phyloP scores from a whole-genome alignment of 2,888 invertebrate species.

The Seladonia tumulorum region DNA sequence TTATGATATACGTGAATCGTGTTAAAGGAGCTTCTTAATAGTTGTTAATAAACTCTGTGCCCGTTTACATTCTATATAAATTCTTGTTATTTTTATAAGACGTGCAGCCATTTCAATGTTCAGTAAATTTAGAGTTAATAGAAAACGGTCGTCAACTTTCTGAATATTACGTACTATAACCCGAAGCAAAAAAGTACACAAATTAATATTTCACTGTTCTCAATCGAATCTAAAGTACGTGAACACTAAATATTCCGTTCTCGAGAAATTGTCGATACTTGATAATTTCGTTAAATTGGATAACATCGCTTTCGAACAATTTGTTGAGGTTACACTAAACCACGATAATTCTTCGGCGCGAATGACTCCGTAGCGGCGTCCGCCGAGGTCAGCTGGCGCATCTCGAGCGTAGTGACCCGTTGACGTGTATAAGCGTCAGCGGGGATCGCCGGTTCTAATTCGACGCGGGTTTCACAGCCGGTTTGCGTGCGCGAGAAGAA shows the following conservation, averaged over 20 bases:
- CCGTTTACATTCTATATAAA: background rate
- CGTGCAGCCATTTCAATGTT: background rate
- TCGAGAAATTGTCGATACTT: too few relatives aligned
- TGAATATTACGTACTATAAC: too few relatives aligned
- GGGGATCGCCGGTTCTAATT: slow-evolving; percentile 37
- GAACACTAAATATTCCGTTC: too few relatives aligned
- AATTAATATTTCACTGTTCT: background rate
- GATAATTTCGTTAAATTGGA: too few relatives aligned
- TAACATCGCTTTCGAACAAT: too few relatives aligned
- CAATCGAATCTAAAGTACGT: too few relatives aligned
- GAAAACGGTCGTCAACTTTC: too few relatives aligned
- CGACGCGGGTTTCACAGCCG: slow-evolving; percentile 1
- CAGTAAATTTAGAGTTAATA: background rate
- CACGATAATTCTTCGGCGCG: background rate
- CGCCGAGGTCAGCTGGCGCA: background rate
- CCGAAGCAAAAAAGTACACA: too few relatives aligned
- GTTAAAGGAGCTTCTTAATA: background rate
- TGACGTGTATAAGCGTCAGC: slow-evolving; percentile 32
- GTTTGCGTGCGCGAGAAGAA: slow-evolving; percentile 50
- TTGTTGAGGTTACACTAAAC: too few relatives aligned
- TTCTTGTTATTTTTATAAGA: background rate
- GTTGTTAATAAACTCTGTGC: background rate
- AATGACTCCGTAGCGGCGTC: background rate
- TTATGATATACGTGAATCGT: background rate
- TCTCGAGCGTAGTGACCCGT: slow-evolving; percentile 14